These are phyloP conservation scores for Leptopterna dolabrata DNA, from an alignment of 2,888 invertebrate species.

Conservation along the genomic window DNA sequence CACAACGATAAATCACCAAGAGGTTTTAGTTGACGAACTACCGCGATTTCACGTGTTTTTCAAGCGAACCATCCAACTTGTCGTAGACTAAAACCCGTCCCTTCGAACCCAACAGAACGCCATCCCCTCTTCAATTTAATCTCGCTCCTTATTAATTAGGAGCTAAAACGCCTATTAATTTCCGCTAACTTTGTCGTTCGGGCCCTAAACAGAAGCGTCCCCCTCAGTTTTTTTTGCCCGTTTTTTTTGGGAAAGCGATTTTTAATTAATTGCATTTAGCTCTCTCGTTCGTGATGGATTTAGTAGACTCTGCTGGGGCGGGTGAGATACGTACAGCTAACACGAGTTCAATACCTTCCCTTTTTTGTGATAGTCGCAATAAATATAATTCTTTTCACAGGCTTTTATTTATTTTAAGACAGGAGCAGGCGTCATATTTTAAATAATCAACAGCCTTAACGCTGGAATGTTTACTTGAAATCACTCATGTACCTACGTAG, in stretches of 20 bases:
- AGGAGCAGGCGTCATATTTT: too few species aligned
- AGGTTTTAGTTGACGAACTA: neutral
- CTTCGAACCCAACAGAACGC: neutral
- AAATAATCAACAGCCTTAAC: too few species aligned
- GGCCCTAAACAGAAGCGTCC: neutral
- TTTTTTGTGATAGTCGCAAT: neutral
- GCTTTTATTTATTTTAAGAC: too few species aligned
- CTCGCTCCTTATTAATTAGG: neutral
- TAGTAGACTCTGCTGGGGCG: neutral
- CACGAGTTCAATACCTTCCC: neutral
- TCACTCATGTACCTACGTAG: too few species aligned
- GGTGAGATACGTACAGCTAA: neutral
- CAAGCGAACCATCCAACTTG: neutral
- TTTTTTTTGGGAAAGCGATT: neutral
- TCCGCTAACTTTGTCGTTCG: neutral
- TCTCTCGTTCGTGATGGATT: neutral
- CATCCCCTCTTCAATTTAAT: neutral
- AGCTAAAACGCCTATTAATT: conserved; percentile 3
- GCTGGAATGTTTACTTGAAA: too few species aligned
- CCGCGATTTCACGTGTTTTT: neutral
- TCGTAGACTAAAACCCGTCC: neutral
- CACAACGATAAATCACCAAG: too few species aligned
- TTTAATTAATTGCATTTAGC: neutral
- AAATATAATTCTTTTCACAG: neutral
- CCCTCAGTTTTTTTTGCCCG: neutral